Percentiles rank a stretch among this genome's conserved stretches.
Evolutionary conservation across 2,113 vertebrate genomes (phyloP).

Genomic region (Talpa occidentalis): DNA sequence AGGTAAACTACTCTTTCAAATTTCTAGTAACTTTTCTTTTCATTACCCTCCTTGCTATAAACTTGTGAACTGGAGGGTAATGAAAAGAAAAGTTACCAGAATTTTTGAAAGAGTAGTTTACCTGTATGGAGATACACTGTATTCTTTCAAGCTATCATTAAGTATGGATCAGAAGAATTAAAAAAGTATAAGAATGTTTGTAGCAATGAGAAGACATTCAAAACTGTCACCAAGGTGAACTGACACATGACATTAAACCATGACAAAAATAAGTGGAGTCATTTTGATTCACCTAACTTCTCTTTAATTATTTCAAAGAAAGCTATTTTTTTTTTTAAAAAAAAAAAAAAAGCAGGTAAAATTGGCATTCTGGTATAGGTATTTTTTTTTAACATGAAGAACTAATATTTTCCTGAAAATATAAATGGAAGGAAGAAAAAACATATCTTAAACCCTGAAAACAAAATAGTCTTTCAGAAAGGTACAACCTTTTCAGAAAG

Average conservation of each 20-base stretch:
- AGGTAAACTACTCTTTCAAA: neutral
- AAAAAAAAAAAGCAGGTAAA: neutral
- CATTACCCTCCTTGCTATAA: neutral
- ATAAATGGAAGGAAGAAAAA: neutral
- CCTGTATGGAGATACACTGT: no score
- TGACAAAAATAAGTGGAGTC: neutral
- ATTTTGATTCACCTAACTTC: neutral
- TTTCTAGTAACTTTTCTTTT: neutral
- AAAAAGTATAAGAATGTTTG: no score
- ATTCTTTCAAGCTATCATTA: no score
- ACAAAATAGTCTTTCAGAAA: constrained; percentile 40
- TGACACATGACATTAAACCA: neutral
- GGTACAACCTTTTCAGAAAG: no score
- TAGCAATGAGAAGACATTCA: neutral
- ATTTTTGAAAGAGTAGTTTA: no score
- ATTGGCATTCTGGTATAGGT: neutral
- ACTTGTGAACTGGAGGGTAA: no score
- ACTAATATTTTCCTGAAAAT: neutral
- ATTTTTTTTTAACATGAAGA: neutral
- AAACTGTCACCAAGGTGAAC: neutral
- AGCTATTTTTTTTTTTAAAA: no score
- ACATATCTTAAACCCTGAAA: neutral
- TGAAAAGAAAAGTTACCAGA: no score
- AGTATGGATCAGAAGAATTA: no score
- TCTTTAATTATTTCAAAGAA: neutral